Conservation (phyloP, 1,140 invertebrate genomes). For the Penaeus chinensis region DNA sequence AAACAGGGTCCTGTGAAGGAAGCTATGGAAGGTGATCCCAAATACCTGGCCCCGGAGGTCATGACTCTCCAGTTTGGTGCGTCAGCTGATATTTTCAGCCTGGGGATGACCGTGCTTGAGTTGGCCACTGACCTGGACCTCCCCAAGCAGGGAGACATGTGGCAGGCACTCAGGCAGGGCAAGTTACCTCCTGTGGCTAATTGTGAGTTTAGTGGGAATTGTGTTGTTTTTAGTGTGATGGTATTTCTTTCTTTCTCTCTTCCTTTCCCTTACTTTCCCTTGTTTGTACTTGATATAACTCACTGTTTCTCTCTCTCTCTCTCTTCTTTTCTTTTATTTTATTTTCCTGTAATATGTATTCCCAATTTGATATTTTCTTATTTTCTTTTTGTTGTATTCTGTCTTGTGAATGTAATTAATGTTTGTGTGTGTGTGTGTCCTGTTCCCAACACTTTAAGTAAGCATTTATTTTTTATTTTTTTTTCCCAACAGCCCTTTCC, state of each 20-base stretch:
- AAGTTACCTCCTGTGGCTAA: slow-evolving; percentile 66
- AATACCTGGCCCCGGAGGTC: slow-evolving; percentile 81
- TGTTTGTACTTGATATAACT: neutral
- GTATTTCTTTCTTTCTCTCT: neutral
- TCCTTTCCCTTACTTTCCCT: neutral
- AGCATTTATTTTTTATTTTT: too few species aligned
- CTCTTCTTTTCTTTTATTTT: neutral
- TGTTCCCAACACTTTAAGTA: too few species aligned
- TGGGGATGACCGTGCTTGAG: slow-evolving; percentile 82
- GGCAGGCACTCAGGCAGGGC: slow-evolving; percentile 77
- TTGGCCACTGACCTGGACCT: slow-evolving; percentile 79
- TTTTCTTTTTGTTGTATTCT: too few species aligned
- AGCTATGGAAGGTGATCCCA: slow-evolving; percentile 80
- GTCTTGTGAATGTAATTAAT: too few species aligned
- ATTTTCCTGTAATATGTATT: too few species aligned
- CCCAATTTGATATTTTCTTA: too few species aligned
- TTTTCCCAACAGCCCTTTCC: slow-evolving; percentile 40
- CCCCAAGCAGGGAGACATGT: slow-evolving; percentile 76
- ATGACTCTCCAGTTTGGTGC: slow-evolving; percentile 71
- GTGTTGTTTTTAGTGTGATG: neutral
- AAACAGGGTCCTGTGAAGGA: slow-evolving; percentile 70
- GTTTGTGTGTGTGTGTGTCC: too few species aligned
- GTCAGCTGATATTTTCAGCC: slow-evolving; percentile 76
- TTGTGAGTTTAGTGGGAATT: slow-evolving; percentile 50
- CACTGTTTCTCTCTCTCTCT: neutral